Conservation (phyloP, 2,113 vertebrate species). For the Brachyhypopomus occidentalis region DNA sequence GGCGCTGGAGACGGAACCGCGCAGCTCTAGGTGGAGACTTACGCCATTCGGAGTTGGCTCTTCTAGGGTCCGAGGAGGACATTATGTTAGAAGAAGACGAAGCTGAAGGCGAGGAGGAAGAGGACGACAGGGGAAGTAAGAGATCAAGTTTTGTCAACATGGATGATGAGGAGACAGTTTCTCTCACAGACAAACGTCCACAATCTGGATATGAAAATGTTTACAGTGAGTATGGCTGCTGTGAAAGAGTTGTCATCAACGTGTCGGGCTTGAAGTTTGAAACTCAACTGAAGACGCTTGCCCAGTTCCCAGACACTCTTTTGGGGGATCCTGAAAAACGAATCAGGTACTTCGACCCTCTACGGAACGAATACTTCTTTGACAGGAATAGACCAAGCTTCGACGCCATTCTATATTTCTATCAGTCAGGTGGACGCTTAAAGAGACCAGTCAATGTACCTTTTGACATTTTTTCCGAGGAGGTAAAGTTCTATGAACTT, state of each 20-base stretch:
- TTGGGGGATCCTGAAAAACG: slow-evolving; percentile 91
- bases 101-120: slow-evolving; percentile 82
- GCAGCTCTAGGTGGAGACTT: slow-evolving; percentile 77
- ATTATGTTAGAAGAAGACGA: slow-evolving; percentile 87
- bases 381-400: slow-evolving; percentile 96
- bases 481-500: slow-evolving; percentile 97
- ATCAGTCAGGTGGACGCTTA: slow-evolving; percentile 92
- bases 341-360: slow-evolving; percentile 94
- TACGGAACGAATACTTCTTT: slow-evolving; percentile 98
- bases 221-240: slow-evolving; percentile 89
- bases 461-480: slow-evolving; percentile 96
- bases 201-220: slow-evolving; percentile 84
- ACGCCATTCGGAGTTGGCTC: slow-evolving; percentile 90
- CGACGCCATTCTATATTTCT: slow-evolving; percentile 96
- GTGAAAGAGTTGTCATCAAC: slow-evolving; percentile 95
- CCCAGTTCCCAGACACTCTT: slow-evolving; percentile 95
- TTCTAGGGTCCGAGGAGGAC: slow-evolving; percentile 92
- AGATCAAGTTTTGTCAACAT: slow-evolving; percentile 82
- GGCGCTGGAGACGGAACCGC: slow-evolving; percentile 74
- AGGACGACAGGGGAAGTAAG: slow-evolving; percentile 63
- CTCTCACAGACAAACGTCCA: slow-evolving; percentile 82
- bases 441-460: slow-evolving; percentile 95
- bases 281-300: slow-evolving; percentile 92
- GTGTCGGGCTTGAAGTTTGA: slow-evolving; percentile 96
- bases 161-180: slow-evolving; percentile 85